phyloP scores from a whole-genome alignment of 2,113 vertebrate genomes.

The Megaceryle maxima region DNA sequence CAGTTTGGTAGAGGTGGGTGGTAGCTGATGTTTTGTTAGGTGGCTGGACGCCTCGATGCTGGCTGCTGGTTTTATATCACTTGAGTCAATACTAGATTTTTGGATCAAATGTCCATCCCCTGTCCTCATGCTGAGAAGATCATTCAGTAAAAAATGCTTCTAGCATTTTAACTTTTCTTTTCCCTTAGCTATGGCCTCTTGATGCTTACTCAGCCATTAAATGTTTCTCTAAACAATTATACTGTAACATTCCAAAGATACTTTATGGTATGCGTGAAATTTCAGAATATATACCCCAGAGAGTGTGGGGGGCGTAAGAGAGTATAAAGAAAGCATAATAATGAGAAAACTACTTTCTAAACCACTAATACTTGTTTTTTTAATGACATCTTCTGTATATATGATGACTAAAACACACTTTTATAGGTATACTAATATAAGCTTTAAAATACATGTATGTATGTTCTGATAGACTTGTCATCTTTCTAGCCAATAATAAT shows the following conservation, averaged over 20 bases:
- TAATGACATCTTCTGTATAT: not conserved
- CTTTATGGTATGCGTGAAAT: conserved; percentile 52
- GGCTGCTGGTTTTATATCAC: not conserved
- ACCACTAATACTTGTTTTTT: not conserved
- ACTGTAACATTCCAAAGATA: conserved; percentile 63
- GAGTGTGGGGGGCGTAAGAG: not conserved
- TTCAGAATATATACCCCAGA: conserved; percentile 9
- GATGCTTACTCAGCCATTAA: conserved; percentile 54
- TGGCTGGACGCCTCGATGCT: not conserved
- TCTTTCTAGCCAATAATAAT: not conserved
- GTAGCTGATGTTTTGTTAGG: not conserved
- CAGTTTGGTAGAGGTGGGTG: not conserved
- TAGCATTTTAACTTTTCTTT: conserved; percentile 17
- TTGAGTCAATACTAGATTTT: not conserved
- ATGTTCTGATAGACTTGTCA: not conserved
- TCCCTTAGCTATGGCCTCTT: conserved; percentile 40
- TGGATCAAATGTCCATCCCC: not conserved
- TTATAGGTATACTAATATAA: not conserved
- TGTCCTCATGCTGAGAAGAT: conserved; percentile 22
- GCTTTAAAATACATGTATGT: not conserved
- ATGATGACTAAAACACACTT: not conserved
- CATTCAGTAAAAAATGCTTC: conserved; percentile 21
- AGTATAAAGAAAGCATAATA: not conserved
- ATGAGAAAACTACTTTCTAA: not conserved
- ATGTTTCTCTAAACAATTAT: conserved; percentile 64